Base-by-base conservation (phyloP, 2,888 invertebrate genomes). In the Spilosoma lubricipeda region DNA sequence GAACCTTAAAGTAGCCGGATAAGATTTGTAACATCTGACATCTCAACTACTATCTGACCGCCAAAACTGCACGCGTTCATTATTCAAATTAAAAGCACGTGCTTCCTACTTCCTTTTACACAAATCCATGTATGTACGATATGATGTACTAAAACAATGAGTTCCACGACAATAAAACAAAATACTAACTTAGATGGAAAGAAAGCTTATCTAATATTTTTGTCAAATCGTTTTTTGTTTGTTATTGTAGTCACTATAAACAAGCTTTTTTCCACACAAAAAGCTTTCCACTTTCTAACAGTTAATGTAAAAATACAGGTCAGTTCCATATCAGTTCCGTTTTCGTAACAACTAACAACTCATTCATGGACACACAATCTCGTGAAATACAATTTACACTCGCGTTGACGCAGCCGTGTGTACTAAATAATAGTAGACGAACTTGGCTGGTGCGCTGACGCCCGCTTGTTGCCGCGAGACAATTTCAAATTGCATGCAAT, bases 401-500 rank as follows among this genome's bases (percentile, higher is more conserved):
- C 74, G 63, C 87, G 90, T 86, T 85, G 89, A 89, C 86, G 87
- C 86, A 79, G 83, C 80, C 78, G 80, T 82, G 80, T 84, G 78
- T 72, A 77, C 85, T 87, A 89, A 89, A 89, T 88, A 88, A 85
- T 74, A 87, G 87, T 83, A 72, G 71, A 80, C 76, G 75, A 75
- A 79, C 75, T 78, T 74, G 77, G 80, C 65, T 70, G 75, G 78
- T 70, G 67, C 72, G 72, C 56, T 45, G 70, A 76, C 70, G 73
- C 80, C 83, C 85, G 85, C 80, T 39, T 18, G 30, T 80, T 86
- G 91, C 92, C 92, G 88, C 91, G 87, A 92, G 92, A 92, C 92
- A 92, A 91, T 90, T 92, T 91, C 89, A 92, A 93, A 92, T 92
- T 91, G 90, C 92, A 79, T 82, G 89, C 90, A 87, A 93, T 93